Evolutionary conservation across 2,888 invertebrate genomes (phyloP).

Genomic region (Pterobdella sp.): DNA sequence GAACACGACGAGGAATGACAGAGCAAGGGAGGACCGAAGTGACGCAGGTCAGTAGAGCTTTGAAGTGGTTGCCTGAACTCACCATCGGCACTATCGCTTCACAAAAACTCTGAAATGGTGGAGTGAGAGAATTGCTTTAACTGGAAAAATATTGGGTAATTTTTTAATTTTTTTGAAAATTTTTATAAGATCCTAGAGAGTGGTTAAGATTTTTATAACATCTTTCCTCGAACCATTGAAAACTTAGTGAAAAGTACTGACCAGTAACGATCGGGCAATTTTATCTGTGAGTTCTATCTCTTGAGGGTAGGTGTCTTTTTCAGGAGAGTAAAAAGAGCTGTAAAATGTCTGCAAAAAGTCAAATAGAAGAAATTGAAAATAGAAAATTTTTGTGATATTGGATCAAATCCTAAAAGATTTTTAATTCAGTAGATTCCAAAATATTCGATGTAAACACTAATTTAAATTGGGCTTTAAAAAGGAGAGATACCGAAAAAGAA

Average conservation of each 20-base stretch:
- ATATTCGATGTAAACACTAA: no score
- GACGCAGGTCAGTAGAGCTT: slow-evolving; percentile 47
- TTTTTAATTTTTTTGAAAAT: slow-evolving; percentile 4
- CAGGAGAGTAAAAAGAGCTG: slow-evolving; percentile 48
- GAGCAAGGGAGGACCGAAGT: slow-evolving; percentile 48
- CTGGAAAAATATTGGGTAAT: not conserved
- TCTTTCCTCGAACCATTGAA: not conserved
- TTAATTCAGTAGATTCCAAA: no score
- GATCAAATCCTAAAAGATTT: no score
- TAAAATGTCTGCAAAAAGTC: slow-evolving; percentile 44
- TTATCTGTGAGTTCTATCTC: slow-evolving; percentile 50
- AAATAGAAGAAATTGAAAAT: slow-evolving; percentile 9
- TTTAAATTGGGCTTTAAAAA: no score
- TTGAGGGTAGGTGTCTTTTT: slow-evolving; percentile 45
- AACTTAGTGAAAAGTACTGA: slow-evolving; percentile 31
- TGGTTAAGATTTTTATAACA: not conserved
- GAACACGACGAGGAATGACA: slow-evolving; percentile 43
- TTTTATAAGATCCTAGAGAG: no score
- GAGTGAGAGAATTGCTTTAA: slow-evolving; percentile 1
- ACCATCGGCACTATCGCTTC: slow-evolving; percentile 47
- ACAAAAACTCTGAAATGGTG: slow-evolving; percentile 43
- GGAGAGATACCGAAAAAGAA: no score
- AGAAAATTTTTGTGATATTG: no score
- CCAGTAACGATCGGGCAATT: slow-evolving; percentile 47
- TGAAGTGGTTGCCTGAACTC: slow-evolving; percentile 47